A percentile compares a stretch with the other conserved stretches of the same genome.
These are phyloP conservation scores for Ridgeia piscesae DNA, from an alignment of 1,140 invertebrate genomes.

Conservation along the genomic window DNA sequence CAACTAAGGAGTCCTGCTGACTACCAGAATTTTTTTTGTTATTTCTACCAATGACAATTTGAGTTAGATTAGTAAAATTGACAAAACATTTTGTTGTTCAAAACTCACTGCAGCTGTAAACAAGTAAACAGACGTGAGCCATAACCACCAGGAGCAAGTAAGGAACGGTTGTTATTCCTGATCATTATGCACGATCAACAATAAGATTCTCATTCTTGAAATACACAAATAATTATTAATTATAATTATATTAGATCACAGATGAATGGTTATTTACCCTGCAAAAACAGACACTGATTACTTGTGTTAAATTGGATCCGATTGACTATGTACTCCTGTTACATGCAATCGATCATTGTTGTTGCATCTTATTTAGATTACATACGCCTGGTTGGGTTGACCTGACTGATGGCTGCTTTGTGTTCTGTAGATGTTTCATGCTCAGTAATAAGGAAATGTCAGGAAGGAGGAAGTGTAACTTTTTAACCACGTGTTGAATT, in stretches of 20 bases:
- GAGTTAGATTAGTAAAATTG: too few relatives aligned
- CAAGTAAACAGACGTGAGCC: too few relatives aligned
- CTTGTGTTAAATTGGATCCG: background rate
- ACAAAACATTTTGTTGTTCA: too few relatives aligned
- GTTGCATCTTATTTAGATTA: background rate
- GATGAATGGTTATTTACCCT: background rate
- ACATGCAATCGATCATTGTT: background rate
- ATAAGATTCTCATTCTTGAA: background rate
- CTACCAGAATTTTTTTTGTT: too few relatives aligned
- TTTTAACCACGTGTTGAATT: background rate
- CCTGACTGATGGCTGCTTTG: background rate
- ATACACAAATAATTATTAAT: background rate
- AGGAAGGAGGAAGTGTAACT: background rate
- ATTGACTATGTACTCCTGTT: background rate
- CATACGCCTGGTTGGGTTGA: background rate
- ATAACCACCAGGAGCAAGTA: too few relatives aligned
- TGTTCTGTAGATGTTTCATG: background rate
- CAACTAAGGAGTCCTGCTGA: too few relatives aligned
- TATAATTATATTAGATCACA: background rate
- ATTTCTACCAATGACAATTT: too few relatives aligned
- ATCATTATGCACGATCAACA: background rate
- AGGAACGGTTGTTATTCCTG: too few relatives aligned
- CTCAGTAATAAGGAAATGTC: background rate
- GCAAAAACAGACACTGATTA: background rate
- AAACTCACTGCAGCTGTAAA: too few relatives aligned